These are phyloP conservation scores for Agapetus fuscipes DNA, from an alignment of 2,888 invertebrate genomes.

Conservation along the genomic window DNA sequence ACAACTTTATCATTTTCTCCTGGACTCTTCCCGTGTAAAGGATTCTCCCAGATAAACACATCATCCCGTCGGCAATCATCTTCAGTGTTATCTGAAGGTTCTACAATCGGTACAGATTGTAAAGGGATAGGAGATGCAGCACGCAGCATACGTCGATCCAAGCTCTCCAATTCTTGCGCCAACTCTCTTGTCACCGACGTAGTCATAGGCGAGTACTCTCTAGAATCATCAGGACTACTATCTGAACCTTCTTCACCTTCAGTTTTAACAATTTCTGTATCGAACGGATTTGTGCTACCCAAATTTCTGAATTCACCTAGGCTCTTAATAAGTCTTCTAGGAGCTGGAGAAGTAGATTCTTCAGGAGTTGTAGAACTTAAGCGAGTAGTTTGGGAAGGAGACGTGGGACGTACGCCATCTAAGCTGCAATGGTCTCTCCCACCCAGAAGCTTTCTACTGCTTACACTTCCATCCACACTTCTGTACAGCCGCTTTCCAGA, in stretches of 20 bases:
- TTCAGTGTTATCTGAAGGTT: neutral
- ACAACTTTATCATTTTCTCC: slow-evolving; percentile 24
- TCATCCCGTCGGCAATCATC: slow-evolving; percentile 35
- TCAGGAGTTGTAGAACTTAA: too few species aligned
- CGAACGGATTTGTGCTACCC: slow-evolving; percentile 20
- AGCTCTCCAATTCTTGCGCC: slow-evolving; percentile 69
- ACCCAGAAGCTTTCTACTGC: slow-evolving; percentile 33
- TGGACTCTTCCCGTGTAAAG: slow-evolving; percentile 50
- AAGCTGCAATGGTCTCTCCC: slow-evolving; percentile 51
- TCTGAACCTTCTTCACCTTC: slow-evolving; percentile 27
- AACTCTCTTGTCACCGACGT: slow-evolving; percentile 79
- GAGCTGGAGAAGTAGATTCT: neutral
- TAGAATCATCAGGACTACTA: slow-evolving; percentile 69
- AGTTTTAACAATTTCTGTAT: neutral
- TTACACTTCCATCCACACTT: slow-evolving; percentile 63
- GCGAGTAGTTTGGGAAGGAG: too few species aligned
- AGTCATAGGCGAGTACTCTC: slow-evolving; percentile 79
- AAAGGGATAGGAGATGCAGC: neutral
- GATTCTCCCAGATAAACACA: slow-evolving; percentile 74
- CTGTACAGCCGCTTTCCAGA: slow-evolving; percentile 58
- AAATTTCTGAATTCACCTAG: slow-evolving; percentile 78
- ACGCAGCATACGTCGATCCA: slow-evolving; percentile 72
- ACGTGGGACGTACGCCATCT: too few species aligned
- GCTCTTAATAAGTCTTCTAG: slow-evolving; percentile 54
- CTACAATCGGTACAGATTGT: neutral